Conservation (phyloP, 2,797 vertebrate genomes). For the Decapterus maruadsi region DNA sequence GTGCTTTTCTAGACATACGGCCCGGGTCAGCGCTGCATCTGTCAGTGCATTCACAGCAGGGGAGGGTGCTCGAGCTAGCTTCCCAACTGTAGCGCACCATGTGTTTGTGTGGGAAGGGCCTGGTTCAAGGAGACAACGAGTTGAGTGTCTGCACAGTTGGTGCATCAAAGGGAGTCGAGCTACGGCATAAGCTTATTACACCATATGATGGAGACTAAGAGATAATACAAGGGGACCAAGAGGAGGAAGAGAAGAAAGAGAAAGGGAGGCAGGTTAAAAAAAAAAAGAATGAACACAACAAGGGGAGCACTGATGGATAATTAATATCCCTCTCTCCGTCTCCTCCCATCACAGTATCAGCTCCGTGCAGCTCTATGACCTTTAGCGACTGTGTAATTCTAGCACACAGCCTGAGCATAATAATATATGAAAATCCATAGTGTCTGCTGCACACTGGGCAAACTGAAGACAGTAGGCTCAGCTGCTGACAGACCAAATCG, state of each 20-base stretch:
- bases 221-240: background rate
- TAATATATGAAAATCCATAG: constrained; percentile 76
- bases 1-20: constrained; percentile 54
- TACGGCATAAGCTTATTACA: constrained; percentile 32
- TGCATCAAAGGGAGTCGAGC: constrained; percentile 40
- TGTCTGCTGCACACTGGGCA: constrained; percentile 47
- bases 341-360: constrained; percentile 56
- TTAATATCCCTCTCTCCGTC: constrained; percentile 48
- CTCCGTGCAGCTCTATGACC: constrained; percentile 61
- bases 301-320: constrained; percentile 59
- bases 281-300: constrained; percentile 33
- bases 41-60: constrained; percentile 31
- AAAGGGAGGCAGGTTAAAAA: background rate
- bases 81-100: constrained; percentile 39
- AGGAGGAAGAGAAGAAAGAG: background rate
- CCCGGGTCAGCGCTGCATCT: constrained; percentile 58
- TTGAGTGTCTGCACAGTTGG: constrained; percentile 39
- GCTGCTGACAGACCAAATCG: constrained; percentile 60
- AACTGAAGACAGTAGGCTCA: constrained; percentile 35
- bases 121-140: constrained; percentile 28
- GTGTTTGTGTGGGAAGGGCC: constrained; percentile 65
- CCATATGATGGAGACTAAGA: constrained; percentile 11
- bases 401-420: constrained; percentile 50
- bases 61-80: constrained; percentile 19
- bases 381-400: constrained; percentile 71